Percentiles rank a stretch among this genome's conserved stretches.
Conservation (phyloP, 2,888 invertebrate genomes). For the Periphyllus acericola region DNA sequence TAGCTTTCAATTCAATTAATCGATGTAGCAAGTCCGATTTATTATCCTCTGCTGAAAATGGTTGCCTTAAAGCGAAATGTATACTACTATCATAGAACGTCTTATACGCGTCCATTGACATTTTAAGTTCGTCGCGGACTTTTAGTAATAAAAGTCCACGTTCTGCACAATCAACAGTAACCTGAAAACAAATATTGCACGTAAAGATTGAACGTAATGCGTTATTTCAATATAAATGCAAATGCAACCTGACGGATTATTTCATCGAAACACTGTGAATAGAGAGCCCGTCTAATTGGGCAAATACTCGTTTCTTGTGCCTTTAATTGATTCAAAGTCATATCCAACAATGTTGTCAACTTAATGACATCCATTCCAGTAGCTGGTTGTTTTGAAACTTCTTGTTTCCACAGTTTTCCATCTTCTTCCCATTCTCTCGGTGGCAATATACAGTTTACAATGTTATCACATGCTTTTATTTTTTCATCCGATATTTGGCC, state of each 20-base stretch:
- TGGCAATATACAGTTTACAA: slow-evolving; percentile 90
- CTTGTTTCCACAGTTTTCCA: slow-evolving; percentile 90
- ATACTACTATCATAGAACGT: slow-evolving; percentile 96
- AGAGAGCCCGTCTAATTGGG: slow-evolving; percentile 90
- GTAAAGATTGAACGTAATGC: slow-evolving; percentile 66
- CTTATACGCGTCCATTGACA: slow-evolving; percentile 96
- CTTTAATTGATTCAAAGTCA: slow-evolving; percentile 87
- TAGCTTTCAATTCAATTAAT: slow-evolving; percentile 76
- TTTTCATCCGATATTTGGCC: slow-evolving; percentile 8
- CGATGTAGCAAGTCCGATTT: slow-evolving; percentile 83
- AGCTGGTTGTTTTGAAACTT: slow-evolving; percentile 93
- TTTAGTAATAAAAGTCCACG: slow-evolving; percentile 90
- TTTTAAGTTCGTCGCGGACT: slow-evolving; percentile 93
- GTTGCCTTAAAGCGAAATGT: slow-evolving; percentile 95
- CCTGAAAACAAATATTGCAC: slow-evolving; percentile 77
- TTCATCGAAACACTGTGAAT: slow-evolving; percentile 92
- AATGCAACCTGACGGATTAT: slow-evolving; percentile 45
- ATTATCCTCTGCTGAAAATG: slow-evolving; percentile 80
- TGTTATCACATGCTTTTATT: slow-evolving; percentile 83
- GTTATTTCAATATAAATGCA: slow-evolving; percentile 62
- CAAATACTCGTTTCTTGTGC: slow-evolving; percentile 97
- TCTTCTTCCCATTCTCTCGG: slow-evolving; percentile 96
- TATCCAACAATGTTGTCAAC: slow-evolving; percentile 94
- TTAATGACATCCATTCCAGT: slow-evolving; percentile 95
- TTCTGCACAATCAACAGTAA: slow-evolving; percentile 97